phyloP scores from a whole-genome alignment of 2,797 vertebrate species.

The Brotula barbata region DNA sequence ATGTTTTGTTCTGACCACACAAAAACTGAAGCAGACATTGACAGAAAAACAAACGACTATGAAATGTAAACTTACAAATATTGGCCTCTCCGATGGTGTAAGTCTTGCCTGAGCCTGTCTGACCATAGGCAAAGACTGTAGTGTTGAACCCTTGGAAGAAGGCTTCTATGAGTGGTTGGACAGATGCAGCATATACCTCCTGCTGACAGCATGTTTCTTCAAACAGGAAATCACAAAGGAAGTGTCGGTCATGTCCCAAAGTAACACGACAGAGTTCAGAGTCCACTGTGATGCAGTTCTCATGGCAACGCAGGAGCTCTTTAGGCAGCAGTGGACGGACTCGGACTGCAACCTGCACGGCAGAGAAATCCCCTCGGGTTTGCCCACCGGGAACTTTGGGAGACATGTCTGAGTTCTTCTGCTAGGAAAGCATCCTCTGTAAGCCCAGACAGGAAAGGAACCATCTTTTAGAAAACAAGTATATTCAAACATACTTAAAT shows the following conservation, averaged over 20 bases:
- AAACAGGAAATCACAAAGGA: constrained; percentile 87
- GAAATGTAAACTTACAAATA: constrained; percentile 87
- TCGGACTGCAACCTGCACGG: constrained; percentile 88
- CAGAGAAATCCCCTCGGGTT: constrained; percentile 79
- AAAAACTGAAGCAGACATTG: background rate
- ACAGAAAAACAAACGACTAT: constrained; percentile 49
- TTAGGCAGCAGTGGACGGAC: constrained; percentile 91
- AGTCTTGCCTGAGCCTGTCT: constrained; percentile 96
- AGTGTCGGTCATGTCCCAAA: constrained; percentile 87
- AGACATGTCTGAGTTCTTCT: constrained; percentile 72
- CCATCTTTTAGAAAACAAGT: background rate
- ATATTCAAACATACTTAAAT: too few relatives aligned
- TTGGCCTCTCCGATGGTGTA: constrained; percentile 95
- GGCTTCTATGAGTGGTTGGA: constrained; percentile 90
- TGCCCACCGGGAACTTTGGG: constrained; percentile 76
- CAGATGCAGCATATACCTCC: constrained; percentile 84
- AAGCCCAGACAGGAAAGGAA: constrained; percentile 37
- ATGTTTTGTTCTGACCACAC: background rate
- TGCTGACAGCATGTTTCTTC: constrained; percentile 86
- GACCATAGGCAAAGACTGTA: constrained; percentile 95
- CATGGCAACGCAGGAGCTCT: constrained; percentile 87
- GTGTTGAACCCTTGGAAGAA: constrained; percentile 96
- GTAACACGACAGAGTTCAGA: constrained; percentile 78
- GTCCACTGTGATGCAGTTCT: constrained; percentile 86
- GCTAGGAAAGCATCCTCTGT: constrained; percentile 60